Evolutionary conservation across 2,797 vertebrate genomes (phyloP), one percentile per base, ranked within the genome.

Genomic region (Poecile montanus): DNA sequence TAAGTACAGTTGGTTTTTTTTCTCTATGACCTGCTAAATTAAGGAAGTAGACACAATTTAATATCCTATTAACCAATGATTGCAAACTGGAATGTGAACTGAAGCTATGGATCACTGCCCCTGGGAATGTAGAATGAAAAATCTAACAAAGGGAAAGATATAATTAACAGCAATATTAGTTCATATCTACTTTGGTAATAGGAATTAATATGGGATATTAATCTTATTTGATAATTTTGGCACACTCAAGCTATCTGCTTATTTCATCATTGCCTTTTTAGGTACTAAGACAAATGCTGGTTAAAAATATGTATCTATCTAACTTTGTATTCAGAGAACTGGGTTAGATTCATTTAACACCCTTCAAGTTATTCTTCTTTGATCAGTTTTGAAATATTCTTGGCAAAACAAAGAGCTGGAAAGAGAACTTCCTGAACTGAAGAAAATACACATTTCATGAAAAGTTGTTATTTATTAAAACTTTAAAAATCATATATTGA

Each of bases 251-350:
- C 38, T 94, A 40, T 90, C 73, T 91, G n/a, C 44, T 86, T 91
- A 53, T 78, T 81, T 92, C 61, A 48, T 74, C 56, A 32, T 73
- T 86, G n/a, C 83, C 87, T 91, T 92, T 92, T 96, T 92, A 63
- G 79, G 72, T 92, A 50, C 40, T 78, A 76, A 78, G 58, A 61
- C 27, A 78, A 78, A 75, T 81, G 44, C 40, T 75, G 34, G 18
- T 54, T 82, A 81, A 91, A 91, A 89, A 63, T 63, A 63, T 23
- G 4, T 61, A 16, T 68, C 51, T 73, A 16, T 85, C 54, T 87
- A n/a, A 54, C 48, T 83, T 65, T 0, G 1, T 88, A 36, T 53
- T 93, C 62, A 79, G 44, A 68, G 7, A 85, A 54, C 32, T 77
- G 32, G 2, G 57, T 92, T 76, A 72, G 40, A 67, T 76, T 88